Percentiles rank a stretch among this genome's conserved stretches.
Conservation (phyloP, 1,140 invertebrate genomes). For the Dryas iulia region DNA sequence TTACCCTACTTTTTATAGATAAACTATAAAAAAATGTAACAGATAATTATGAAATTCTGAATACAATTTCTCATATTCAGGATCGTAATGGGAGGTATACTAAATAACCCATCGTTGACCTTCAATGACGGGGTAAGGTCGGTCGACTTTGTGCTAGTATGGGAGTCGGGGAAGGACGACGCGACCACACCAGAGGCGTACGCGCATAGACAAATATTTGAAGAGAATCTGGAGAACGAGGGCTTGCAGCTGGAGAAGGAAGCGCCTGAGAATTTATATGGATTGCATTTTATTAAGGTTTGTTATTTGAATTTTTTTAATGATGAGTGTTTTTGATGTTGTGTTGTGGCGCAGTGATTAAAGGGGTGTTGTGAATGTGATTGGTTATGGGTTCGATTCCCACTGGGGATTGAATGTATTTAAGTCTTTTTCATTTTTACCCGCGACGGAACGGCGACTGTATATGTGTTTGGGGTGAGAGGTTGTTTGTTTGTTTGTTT, state of each 20-base stretch:
- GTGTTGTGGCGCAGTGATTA: too few relatives aligned
- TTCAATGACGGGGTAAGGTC: constrained; percentile 85
- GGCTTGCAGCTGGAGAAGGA: constrained; percentile 86
- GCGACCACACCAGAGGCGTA: constrained; percentile 64
- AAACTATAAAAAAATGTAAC: neutral
- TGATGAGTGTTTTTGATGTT: neutral
- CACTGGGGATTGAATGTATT: too few relatives aligned
- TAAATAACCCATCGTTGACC: constrained; percentile 81
- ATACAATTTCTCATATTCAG: constrained; percentile 36
- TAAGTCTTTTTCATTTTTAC: too few relatives aligned
- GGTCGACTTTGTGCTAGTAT: constrained; percentile 90
- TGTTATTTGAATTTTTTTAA: constrained; percentile 11
- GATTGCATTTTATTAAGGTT: constrained; percentile 86
- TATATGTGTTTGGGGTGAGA: too few relatives aligned
- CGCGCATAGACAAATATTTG: constrained; percentile 81
- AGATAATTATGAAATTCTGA: neutral
- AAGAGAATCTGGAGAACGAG: constrained; percentile 84
- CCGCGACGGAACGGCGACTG: too few relatives aligned
- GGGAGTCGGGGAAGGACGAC: constrained; percentile 81
- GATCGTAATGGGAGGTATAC: constrained; percentile 62
- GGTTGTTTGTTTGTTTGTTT: too few relatives aligned
- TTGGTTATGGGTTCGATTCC: too few relatives aligned
- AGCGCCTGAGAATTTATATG: constrained; percentile 80
- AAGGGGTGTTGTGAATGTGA: too few relatives aligned
- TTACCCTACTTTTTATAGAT: too few relatives aligned